Conservation (phyloP, 2,797 vertebrate species). For the Clarias pachynema region DNA sequence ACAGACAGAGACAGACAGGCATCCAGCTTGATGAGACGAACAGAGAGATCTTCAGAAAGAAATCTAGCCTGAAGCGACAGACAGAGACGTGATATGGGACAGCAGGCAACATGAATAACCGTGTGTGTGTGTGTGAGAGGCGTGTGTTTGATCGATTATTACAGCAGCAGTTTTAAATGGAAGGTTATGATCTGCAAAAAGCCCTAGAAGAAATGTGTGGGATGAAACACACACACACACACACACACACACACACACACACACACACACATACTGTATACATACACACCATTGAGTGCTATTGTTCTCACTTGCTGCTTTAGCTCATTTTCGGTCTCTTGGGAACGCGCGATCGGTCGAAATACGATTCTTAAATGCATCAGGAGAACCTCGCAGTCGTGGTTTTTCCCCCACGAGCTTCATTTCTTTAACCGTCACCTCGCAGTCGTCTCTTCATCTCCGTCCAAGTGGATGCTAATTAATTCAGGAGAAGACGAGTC, state of each 20-base stretch:
- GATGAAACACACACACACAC: neutral
- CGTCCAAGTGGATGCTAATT: neutral
- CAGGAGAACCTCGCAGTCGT: conserved; percentile 58
- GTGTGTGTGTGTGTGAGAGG: neutral
- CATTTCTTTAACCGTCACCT: conserved; percentile 61
- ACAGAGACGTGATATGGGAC: neutral
- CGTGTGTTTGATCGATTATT: neutral
- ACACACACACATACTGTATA: neutral
- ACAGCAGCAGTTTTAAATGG: neutral
- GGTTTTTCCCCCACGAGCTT: conserved; percentile 70
- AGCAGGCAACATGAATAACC: neutral
- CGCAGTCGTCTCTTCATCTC: conserved; percentile 49
- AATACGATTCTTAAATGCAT: too few relatives aligned
- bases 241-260: neutral
- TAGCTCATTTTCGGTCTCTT: conserved; percentile 13
- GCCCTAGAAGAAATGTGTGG: neutral
- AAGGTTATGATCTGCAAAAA: conserved; percentile 9
- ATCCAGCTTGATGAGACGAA: too few relatives aligned
- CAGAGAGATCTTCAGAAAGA: neutral
- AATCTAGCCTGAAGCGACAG: neutral
- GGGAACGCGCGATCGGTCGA: too few relatives aligned
- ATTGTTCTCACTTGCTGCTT: neutral
- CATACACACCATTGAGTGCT: neutral
- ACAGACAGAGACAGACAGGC: neutral
- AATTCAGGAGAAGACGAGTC: neutral